A percentile compares a stretch with the other conserved stretches of the same genome.
Evolutionary conservation across 2,797 vertebrate genomes (phyloP).

Genomic region (Phyllotis vaccarum): DNA sequence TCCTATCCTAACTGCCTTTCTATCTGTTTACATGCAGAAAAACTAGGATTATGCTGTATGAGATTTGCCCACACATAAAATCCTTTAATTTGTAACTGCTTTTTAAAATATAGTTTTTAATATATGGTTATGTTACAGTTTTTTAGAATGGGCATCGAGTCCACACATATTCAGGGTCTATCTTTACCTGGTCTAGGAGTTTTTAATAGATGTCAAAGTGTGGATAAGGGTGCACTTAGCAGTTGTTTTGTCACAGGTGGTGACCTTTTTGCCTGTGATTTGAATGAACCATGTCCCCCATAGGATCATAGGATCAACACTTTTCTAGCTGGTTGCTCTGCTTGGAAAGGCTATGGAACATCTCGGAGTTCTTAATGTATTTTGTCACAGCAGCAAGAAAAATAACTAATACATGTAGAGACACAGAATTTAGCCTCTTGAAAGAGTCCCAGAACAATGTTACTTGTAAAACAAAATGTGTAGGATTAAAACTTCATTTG

Average conservation of each 20-base stretch:
- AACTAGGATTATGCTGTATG: not conserved
- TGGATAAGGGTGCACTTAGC: not conserved
- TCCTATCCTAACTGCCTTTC: not conserved
- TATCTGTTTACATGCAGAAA: not conserved
- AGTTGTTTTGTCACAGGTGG: not conserved
- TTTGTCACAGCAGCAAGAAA: not conserved
- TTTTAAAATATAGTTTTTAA: not conserved
- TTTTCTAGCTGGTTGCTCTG: too few species aligned
- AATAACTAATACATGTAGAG: not conserved
- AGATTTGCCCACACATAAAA: not conserved
- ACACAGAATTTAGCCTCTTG: not conserved
- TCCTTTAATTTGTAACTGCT: not conserved
- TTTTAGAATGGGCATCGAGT: not conserved
- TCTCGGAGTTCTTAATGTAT: not conserved
- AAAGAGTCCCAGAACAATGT: not conserved
- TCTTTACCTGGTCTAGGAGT: not conserved
- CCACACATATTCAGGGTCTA: not conserved
- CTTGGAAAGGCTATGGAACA: not conserved
- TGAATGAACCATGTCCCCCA: not conserved
- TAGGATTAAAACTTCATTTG: not conserved
- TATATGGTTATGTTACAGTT: not conserved
- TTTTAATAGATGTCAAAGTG: not conserved
- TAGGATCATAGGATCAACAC: not conserved
- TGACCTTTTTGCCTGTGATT: not conserved
- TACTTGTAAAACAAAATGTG: not conserved